These are phyloP conservation scores for Oceanodroma leucorhoa DNA, from an alignment of 2,797 vertebrate species.

Conservation along the genomic window DNA sequence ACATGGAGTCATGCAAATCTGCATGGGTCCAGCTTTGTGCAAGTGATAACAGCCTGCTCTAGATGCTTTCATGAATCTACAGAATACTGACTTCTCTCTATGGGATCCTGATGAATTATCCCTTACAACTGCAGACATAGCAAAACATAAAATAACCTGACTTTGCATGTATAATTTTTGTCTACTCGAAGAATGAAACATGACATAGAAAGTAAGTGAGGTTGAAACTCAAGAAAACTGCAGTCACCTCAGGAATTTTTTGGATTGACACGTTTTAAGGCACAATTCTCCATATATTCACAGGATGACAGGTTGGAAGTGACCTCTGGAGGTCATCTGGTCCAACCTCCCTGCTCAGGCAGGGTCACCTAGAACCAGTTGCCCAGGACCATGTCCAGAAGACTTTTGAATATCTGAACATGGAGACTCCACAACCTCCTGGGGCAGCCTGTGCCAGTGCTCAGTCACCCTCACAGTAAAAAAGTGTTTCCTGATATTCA, in stretches of 20 bases:
- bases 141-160: conserved; percentile 22
- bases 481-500: background rate
- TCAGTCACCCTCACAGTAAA: background rate
- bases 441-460: background rate
- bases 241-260: background rate
- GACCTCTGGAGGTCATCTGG: background rate
- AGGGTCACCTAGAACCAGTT: background rate
- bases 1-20: background rate
- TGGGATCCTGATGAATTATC: background rate
- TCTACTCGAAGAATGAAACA: background rate
- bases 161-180: background rate
- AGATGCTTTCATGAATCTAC: background rate
- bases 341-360: background rate
- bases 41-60: background rate
- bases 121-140: background rate
- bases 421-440: background rate
- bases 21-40: background rate
- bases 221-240: conserved; percentile 28
- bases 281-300: background rate
- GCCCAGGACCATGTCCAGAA: background rate
- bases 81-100: background rate
- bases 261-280: background rate
- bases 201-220: background rate
- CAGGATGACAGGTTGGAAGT: background rate
- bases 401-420: background rate